Conservation (phyloP, 2,113 vertebrate species). For the Bubalus kerabau region DNA sequence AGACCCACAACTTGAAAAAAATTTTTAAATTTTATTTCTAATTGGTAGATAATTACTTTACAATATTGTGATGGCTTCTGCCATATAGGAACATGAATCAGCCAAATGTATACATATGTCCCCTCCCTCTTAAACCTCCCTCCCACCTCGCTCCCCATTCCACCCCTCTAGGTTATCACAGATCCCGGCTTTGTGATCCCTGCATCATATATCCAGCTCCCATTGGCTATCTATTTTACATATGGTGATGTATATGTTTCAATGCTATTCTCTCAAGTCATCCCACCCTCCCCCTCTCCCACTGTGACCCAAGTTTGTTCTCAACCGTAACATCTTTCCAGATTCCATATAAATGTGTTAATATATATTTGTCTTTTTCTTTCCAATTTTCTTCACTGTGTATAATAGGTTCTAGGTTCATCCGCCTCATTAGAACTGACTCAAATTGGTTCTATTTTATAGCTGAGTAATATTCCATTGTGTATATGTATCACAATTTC, state of each 20-base stretch:
- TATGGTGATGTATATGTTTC: background rate
- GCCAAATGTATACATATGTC: background rate
- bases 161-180: background rate
- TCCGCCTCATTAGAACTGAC: background rate
- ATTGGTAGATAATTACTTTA: background rate
- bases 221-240: background rate
- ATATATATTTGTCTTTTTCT: background rate
- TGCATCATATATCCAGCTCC: background rate
- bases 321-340: background rate
- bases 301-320: background rate
- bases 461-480: background rate
- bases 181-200: background rate
- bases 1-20: background rate
- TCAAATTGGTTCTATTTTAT: background rate
- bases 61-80: background rate
- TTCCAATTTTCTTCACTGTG: background rate
- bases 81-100: background rate
- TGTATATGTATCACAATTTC: background rate
- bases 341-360: background rate
- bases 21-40: background rate
- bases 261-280: background rate
- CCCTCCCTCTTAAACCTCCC: background rate
- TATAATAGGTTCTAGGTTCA: background rate
- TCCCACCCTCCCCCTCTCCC: background rate
- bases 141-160: background rate